These are phyloP conservation scores for Zelleria hepariella DNA, from an alignment of 2,888 invertebrate species.

Conservation along the genomic window DNA sequence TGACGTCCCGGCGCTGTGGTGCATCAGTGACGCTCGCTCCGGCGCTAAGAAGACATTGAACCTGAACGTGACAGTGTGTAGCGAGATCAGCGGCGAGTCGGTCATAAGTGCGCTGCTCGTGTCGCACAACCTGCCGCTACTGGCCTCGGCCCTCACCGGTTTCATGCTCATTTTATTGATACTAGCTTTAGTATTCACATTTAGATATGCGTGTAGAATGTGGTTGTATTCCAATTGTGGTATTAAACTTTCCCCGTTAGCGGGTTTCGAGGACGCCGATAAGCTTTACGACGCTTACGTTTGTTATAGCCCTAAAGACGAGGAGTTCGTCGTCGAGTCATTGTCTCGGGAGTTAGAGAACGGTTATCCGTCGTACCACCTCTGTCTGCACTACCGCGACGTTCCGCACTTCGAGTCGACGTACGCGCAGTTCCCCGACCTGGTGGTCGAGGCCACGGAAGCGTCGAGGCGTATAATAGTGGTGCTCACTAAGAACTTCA, in stretches of 20 bases:
- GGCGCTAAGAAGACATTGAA: slow-evolving; percentile 82
- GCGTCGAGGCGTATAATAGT: slow-evolving; percentile 89
- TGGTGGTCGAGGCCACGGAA: slow-evolving; percentile 88
- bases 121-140: slow-evolving; percentile 85
- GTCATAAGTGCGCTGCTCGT: slow-evolving; percentile 86
- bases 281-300: slow-evolving; percentile 95
- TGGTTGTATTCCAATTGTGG: slow-evolving; percentile 93
- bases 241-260: slow-evolving; percentile 82
- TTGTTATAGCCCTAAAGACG: slow-evolving; percentile 93
- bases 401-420: slow-evolving; percentile 80
- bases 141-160: slow-evolving; percentile 83
- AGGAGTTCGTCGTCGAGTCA: slow-evolving; percentile 89
- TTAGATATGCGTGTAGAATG: slow-evolving; percentile 88
- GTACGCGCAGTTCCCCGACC: slow-evolving; percentile 80
- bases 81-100: slow-evolving; percentile 84
- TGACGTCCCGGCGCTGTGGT: slow-evolving; percentile 82
- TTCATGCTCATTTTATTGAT: slow-evolving; percentile 83
- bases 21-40: slow-evolving; percentile 76
- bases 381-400: slow-evolving; percentile 92
- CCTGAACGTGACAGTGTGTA: slow-evolving; percentile 87
- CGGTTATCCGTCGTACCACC: slow-evolving; percentile 82
- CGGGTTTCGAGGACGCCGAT: slow-evolving; percentile 83
- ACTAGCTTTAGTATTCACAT: slow-evolving; percentile 85
- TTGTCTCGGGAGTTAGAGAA: slow-evolving; percentile 89
- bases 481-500: slow-evolving; percentile 89